Evolutionary conservation across 2,797 vertebrate species (phyloP).

Genomic region (Lophotriccus pileatus): DNA sequence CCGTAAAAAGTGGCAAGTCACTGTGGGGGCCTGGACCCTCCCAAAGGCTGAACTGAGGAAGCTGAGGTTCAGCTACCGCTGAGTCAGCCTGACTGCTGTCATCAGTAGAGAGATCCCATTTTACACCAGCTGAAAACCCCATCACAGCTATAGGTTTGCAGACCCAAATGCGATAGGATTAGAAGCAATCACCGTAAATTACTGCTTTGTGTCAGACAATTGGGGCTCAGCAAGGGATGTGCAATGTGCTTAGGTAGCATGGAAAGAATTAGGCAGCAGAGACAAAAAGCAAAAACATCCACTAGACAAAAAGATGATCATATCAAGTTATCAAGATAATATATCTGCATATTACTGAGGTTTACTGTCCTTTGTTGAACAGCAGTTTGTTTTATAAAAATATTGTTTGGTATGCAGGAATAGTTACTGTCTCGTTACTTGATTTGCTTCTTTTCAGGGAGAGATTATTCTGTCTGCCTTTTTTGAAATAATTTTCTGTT

Average conservation of each 20-base stretch:
- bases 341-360: not conserved
- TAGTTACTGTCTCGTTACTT: not conserved
- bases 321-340: not conserved
- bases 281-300: not conserved
- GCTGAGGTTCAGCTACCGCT: not conserved
- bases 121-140: not conserved
- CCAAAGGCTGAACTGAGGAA: not conserved
- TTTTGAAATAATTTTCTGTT: conserved; percentile 13
- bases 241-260: not conserved
- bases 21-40: not conserved
- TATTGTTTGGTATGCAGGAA: not conserved
- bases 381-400: not conserved
- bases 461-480: not conserved
- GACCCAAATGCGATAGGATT: not conserved
- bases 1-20: not conserved
- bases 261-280: not conserved
- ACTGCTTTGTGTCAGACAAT: not conserved
- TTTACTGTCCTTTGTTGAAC: not conserved
- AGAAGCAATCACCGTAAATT: not conserved
- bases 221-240: not conserved
- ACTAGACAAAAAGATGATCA: not conserved
- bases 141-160: not conserved
- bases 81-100: not conserved
- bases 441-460: not conserved
- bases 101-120: not conserved